phyloP scores from a whole-genome alignment of 1,140 invertebrate genomes.

The Onthophagus taurus region DNA sequence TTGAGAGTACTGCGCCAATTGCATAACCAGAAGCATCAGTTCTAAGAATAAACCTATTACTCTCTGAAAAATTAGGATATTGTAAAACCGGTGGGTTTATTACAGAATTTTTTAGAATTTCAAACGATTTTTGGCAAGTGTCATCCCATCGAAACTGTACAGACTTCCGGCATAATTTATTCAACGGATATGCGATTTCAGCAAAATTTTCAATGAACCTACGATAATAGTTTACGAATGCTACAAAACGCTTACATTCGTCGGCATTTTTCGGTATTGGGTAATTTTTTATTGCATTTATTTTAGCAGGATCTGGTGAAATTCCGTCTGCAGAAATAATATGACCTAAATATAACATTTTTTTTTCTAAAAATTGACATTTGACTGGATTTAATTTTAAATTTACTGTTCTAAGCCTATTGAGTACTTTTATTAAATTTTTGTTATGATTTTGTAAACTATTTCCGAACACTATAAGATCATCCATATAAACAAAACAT shows the following conservation, averaged over 20 bases:
- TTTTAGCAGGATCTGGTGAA: slow-evolving; percentile 23
- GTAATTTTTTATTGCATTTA: slow-evolving; percentile 17
- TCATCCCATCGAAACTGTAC: too few relatives aligned
- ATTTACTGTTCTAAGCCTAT: not conserved
- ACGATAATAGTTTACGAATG: slow-evolving; percentile 16
- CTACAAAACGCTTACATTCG: slow-evolving; percentile 23
- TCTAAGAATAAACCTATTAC: slow-evolving; percentile 1
- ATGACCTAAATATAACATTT: slow-evolving; percentile 30
- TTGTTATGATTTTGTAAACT: slow-evolving; percentile 4
- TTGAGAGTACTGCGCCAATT: slow-evolving; percentile 25
- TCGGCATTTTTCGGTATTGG: slow-evolving; percentile 20
- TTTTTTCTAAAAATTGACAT: slow-evolving; percentile 25
- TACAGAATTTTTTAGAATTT: too few relatives aligned
- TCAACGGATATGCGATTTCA: too few relatives aligned
- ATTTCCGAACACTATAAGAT: slow-evolving; percentile 7
- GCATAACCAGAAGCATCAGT: slow-evolving; percentile 25
- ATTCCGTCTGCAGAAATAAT: slow-evolving; percentile 23
- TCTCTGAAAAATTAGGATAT: not conserved
- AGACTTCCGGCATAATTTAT: too few relatives aligned
- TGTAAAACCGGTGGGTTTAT: too few relatives aligned
- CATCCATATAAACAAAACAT: slow-evolving; percentile 19
- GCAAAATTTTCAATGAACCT: slow-evolving; percentile 8
- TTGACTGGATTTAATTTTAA: slow-evolving; percentile 5
- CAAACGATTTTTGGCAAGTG: too few relatives aligned
- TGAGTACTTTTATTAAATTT: slow-evolving; percentile 3